A percentile compares a stretch with the other conserved stretches of the same genome.
Evolutionary conservation across 1,140 invertebrate species (phyloP).

Genomic region (Adelges cooleyi): DNA sequence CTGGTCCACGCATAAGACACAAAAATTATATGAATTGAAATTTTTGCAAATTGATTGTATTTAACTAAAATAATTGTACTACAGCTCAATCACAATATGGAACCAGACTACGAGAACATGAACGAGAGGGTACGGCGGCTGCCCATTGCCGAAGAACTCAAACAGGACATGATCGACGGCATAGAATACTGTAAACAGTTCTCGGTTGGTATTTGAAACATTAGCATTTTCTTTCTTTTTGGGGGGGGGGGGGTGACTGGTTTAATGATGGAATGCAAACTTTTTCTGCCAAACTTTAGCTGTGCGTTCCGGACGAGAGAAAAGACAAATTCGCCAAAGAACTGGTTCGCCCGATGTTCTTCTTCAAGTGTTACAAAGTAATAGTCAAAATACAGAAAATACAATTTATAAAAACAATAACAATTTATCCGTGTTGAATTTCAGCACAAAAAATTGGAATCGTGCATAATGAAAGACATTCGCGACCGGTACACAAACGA

Average conservation of each 20-base stretch:
- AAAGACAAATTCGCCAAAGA: constrained; percentile 48
- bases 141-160: constrained; percentile 46
- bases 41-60: background rate
- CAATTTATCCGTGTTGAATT: too few relatives aligned
- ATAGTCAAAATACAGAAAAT: too few relatives aligned
- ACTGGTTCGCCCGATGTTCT: constrained; percentile 51
- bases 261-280: background rate
- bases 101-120: constrained; percentile 51
- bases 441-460: constrained; percentile 52
- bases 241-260: background rate
- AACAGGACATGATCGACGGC: constrained; percentile 49
- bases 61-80: background rate
- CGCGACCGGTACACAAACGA: constrained; percentile 47
- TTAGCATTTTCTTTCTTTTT: background rate
- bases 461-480: constrained; percentile 56
- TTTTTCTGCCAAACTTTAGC: constrained; percentile 38
- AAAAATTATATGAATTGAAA: background rate
- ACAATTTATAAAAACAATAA: too few relatives aligned
- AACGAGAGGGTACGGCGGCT: constrained; percentile 45
- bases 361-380: constrained; percentile 56
- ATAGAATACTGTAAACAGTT: constrained; percentile 52
- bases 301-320: constrained; percentile 52
- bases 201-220: constrained; percentile 41
- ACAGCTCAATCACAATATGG: constrained; percentile 42
- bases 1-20: background rate